A percentile compares a stretch with the other conserved stretches of the same genome.
Evolutionary conservation across 2,888 invertebrate genomes (phyloP).

Genomic region (Molorchus minor): DNA sequence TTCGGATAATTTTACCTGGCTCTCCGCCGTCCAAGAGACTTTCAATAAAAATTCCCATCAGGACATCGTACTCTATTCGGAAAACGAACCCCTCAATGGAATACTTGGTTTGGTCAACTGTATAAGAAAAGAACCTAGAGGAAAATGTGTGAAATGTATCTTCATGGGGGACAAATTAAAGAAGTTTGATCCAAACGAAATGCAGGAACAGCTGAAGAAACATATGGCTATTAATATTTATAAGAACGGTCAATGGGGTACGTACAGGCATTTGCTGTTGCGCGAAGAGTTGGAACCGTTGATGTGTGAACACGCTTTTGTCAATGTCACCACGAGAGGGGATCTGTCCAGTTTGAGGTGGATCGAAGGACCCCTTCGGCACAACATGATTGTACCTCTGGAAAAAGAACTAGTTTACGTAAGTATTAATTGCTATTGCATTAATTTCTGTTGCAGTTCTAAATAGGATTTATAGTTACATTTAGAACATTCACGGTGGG

Average conservation of each 20-base stretch:
- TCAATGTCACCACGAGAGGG: slow-evolving; percentile 82
- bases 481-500: too few species aligned
- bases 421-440: too few species aligned
- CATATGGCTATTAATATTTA: slow-evolving; percentile 84
- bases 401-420: slow-evolving; percentile 30
- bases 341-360: slow-evolving; percentile 86
- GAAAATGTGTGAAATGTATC: slow-evolving; percentile 61
- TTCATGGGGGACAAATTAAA: slow-evolving; percentile 70
- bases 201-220: slow-evolving; percentile 70
- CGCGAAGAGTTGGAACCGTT: slow-evolving; percentile 61
- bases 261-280: slow-evolving; percentile 81
- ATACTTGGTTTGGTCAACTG: slow-evolving; percentile 80
- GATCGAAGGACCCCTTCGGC: slow-evolving; percentile 73
- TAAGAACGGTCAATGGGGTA: slow-evolving; percentile 67
- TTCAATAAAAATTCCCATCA: slow-evolving; percentile 53
- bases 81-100: slow-evolving; percentile 78
- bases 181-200: slow-evolving; percentile 66
- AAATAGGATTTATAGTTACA: too few species aligned
- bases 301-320: slow-evolving; percentile 74
- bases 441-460: too few species aligned
- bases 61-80: slow-evolving; percentile 62
- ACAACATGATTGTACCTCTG: neutral
- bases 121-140: slow-evolving; percentile 69
- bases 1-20: neutral
- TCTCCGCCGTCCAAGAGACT: neutral